Percentiles rank a stretch among this genome's conserved stretches.
These are phyloP conservation scores for Acanthosoma haemorrhoidale DNA, from an alignment of 2,888 invertebrate species.

Conservation along the genomic window DNA sequence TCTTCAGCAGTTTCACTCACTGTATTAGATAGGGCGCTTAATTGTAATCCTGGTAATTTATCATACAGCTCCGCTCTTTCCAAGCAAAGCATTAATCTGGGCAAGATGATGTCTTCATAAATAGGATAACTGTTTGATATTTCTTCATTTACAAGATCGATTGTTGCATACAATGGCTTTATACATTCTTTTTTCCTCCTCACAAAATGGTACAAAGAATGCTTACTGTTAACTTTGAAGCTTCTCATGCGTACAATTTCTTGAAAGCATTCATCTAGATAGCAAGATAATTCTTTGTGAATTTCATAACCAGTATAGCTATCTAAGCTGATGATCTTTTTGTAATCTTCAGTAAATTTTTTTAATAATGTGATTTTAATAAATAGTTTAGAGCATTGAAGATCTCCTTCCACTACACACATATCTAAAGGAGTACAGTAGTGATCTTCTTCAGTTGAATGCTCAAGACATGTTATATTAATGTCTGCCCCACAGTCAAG, in stretches of 20 bases:
- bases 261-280: not conserved
- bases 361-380: not conserved
- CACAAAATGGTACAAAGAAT: not conserved
- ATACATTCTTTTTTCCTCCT: not conserved
- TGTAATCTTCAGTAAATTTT: conserved; percentile 4
- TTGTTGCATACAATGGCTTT: not conserved
- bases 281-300: not conserved
- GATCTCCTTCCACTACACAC: not conserved
- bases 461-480: not conserved
- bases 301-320: not conserved
- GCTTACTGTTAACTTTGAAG: not conserved
- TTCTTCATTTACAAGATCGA: not conserved
- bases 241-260: not conserved
- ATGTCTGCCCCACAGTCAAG: conserved; percentile 6
- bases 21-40: not conserved
- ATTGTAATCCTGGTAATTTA: not conserved
- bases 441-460: conserved; percentile 3
- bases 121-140: not conserved
- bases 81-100: not conserved
- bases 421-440: conserved; percentile 12
- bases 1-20: not conserved
- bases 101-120: not conserved
- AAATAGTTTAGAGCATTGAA: not conserved
- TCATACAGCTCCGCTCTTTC: not conserved
- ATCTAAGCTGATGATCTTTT: not conserved